These are phyloP conservation scores for Pandemis corylana DNA, from an alignment of 2,888 invertebrate species.

Conservation along the genomic window DNA sequence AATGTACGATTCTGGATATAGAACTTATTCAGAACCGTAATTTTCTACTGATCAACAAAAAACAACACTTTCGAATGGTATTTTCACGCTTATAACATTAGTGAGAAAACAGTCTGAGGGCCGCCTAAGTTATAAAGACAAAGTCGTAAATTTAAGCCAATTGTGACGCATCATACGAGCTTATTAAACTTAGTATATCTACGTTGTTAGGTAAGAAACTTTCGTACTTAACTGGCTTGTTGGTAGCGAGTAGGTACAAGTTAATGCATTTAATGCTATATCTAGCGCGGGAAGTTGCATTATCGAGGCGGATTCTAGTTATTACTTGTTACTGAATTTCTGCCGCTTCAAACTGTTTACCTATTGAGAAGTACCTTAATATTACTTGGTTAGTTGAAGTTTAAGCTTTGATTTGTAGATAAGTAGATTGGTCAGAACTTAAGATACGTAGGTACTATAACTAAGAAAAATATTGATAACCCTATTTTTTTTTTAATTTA, in stretches of 20 bases:
- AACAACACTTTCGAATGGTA: no score
- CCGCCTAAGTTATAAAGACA: neutral
- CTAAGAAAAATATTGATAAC: no score
- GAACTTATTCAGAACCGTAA: no score
- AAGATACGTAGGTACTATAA: no score
- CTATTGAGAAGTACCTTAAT: neutral
- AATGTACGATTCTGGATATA: no score
- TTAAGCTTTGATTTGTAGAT: neutral
- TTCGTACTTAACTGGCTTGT: constrained; percentile 1
- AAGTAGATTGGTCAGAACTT: no score
- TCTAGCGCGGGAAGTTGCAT: neutral
- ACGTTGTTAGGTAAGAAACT: neutral
- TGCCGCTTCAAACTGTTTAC: neutral
- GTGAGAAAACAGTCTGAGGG: neutral
- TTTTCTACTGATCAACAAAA: no score
- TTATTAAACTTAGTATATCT: neutral
- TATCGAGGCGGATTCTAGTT: neutral
- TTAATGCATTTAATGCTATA: neutral
- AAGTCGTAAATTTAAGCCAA: neutral
- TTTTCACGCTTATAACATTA: no score
- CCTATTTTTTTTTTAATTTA: no score
- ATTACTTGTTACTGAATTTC: neutral
- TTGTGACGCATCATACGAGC: neutral
- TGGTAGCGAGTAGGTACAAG: neutral
- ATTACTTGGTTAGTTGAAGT: neutral